These are phyloP conservation scores for Caloenas nicobarica DNA, from an alignment of 2,113 vertebrate species.

Conservation along the genomic window DNA sequence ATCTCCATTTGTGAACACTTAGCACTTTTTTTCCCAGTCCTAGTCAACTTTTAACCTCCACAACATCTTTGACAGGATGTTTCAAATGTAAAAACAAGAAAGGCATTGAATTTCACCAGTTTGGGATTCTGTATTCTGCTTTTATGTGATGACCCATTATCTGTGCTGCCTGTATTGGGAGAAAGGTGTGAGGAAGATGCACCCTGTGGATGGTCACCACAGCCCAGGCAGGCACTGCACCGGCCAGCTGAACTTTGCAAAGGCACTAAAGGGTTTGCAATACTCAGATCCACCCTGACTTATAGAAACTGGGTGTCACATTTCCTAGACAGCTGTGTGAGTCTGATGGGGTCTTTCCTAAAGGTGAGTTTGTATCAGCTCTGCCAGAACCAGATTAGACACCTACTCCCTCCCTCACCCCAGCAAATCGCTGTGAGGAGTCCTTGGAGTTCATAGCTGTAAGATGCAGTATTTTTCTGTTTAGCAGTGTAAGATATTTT, in stretches of 20 bases:
- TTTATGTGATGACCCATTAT: not conserved
- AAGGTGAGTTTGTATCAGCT: not conserved
- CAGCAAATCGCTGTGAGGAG: not conserved
- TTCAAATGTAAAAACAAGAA: not conserved
- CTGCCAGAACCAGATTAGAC: not conserved
- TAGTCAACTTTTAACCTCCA: not conserved
- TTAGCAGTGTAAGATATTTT: not conserved
- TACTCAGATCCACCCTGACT: not conserved
- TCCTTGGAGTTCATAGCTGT: not conserved
- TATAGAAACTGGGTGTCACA: not conserved
- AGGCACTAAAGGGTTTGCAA: not conserved
- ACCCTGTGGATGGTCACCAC: accelerated
- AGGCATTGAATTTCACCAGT: not conserved
- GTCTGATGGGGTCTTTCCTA: not conserved
- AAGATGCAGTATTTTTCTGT: not conserved
- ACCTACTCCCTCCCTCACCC: not conserved
- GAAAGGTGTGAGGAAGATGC: not conserved
- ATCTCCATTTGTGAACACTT: not conserved
- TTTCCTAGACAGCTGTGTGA: not conserved
- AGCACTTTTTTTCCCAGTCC: not conserved
- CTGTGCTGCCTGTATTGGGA: not conserved
- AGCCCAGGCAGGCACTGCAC: not conserved
- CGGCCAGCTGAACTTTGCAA: not conserved
- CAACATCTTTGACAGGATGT: not conserved
- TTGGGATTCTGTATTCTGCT: not conserved